Evolutionary conservation across 2,113 vertebrate species (phyloP), one percentile per base, ranked within the genome.

Genomic region (Silurus glanis): DNA sequence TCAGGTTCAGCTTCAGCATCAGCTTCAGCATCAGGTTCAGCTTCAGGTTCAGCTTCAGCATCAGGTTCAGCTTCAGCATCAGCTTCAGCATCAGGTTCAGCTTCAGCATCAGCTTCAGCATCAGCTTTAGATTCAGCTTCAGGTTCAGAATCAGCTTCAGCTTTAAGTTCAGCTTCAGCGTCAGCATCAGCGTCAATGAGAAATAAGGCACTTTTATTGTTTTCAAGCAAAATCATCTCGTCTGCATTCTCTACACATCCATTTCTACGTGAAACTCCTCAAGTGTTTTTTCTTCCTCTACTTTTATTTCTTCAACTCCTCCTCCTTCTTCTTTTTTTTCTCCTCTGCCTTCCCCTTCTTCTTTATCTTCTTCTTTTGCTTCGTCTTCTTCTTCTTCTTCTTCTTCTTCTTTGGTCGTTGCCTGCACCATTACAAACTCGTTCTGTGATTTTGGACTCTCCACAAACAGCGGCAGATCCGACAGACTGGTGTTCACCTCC

Each of bases 361-460:
- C 93, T 88, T 97, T 97, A 97, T 21, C 58, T 45, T 12, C 58
- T 23, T 12, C 53, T 37, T 51, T 61, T 17, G 14, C 16, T 17
- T 23, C 45, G n/a, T n/a, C 55, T 62, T 23, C 37, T 49, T 49
- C 79, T 23, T 13, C 61, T 66, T 47, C 95, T 84, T 92, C 93
- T 93, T 96, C 95, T 2, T 93, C 93, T 88, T 97, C 97, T 97
- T 96, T 96, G 96, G 95, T 95, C 93, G 96, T 95, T 3, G 83
- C 91, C 17, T 93, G 94, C 87, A 95, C 93, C 55, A 93, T 93
- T 86, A 96, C 91, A 72, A 94, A 90, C 16, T 95, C 96, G 6
- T 98, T 96, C 88, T 96, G 95, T 72, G 95, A 83, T 62, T 94
- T 94, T 0, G 95, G 95, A 25, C 93, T 94, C 89, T 96, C 96